A percentile compares a stretch with the other conserved stretches of the same genome.
Conservation (phyloP, 1,140 invertebrate species). For the Thalassaphorura encarpata region DNA sequence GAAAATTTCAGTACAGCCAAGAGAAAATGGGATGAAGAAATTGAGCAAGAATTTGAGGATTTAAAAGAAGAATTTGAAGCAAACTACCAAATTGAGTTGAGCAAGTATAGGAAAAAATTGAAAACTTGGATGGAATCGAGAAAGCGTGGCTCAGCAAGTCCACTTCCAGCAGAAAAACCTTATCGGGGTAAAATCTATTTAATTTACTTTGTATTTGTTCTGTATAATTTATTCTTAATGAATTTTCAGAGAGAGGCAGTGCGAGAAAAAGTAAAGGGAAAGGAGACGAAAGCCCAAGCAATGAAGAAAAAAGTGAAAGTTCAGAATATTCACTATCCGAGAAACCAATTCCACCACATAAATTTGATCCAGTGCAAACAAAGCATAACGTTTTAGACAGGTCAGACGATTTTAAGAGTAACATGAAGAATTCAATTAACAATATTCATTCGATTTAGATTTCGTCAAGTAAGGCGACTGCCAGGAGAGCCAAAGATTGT, state of each 20-base stretch:
- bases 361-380: conserved; percentile 17
- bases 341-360: conserved; percentile 15
- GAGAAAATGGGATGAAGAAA: conserved; percentile 39
- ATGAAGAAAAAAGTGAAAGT: conserved; percentile 5
- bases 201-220: too few relatives aligned
- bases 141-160: conserved; percentile 7
- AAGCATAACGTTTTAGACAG: conserved; percentile 15
- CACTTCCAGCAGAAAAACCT: neutral
- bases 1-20: conserved; percentile 38
- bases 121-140: conserved; percentile 22
- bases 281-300: neutral
- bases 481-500: conserved; percentile 43
- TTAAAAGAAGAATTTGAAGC: conserved; percentile 39
- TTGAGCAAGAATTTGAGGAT: conserved; percentile 43
- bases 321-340: conserved; percentile 3
- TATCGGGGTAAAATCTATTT: too few relatives aligned
- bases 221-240: too few relatives aligned
- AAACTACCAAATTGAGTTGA: conserved; percentile 37
- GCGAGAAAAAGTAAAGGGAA: conserved; percentile 34
- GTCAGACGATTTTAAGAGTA: neutral
- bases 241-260: conserved; percentile 34
- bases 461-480: conserved; percentile 39
- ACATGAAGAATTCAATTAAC: neutral
- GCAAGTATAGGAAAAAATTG: conserved; percentile 37
- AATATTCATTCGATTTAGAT: conserved; percentile 28